phyloP scores from a whole-genome alignment of 1,140 invertebrate species.

The Pentalonia nigronervosa region DNA sequence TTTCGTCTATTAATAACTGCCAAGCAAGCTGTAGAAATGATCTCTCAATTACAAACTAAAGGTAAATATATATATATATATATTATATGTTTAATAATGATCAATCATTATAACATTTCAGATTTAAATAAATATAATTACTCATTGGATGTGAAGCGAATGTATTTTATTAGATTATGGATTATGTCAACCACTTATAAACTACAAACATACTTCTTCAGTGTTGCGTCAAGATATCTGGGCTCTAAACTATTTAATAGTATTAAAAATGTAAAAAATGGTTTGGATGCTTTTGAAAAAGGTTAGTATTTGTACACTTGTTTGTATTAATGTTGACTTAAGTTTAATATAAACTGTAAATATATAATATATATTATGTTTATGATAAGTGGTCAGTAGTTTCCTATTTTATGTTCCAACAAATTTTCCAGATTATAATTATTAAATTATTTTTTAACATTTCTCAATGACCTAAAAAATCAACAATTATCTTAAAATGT shows the following conservation, averaged over 20 bases:
- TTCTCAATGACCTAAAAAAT: background rate
- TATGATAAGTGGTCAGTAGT: background rate
- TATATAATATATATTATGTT: background rate
- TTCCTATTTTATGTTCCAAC: background rate
- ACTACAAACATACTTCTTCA: slow-evolving; percentile 51
- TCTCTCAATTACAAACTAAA: slow-evolving; percentile 54
- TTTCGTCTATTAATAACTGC: slow-evolving; percentile 43
- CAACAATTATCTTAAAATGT: too few species aligned
- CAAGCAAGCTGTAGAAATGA: slow-evolving; percentile 42
- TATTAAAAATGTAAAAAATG: slow-evolving; percentile 53
- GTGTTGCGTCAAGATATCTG: slow-evolving; percentile 49
- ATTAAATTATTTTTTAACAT: background rate
- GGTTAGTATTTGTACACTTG: background rate
- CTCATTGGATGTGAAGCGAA: slow-evolving; percentile 43
- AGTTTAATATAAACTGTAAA: background rate
- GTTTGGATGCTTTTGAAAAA: slow-evolving; percentile 50
- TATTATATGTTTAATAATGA: background rate
- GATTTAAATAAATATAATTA: slow-evolving; percentile 52
- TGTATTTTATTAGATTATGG: slow-evolving; percentile 56
- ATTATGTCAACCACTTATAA: slow-evolving; percentile 53
- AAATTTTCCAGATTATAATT: background rate
- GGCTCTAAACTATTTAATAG: slow-evolving; percentile 44
- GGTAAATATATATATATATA: background rate
- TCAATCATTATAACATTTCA: background rate
- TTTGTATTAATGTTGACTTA: background rate